A percentile compares a stretch with the other conserved stretches of the same genome.
Evolutionary conservation across 1,140 invertebrate genomes (phyloP).

Genomic region (Drosophila albomicans): DNA sequence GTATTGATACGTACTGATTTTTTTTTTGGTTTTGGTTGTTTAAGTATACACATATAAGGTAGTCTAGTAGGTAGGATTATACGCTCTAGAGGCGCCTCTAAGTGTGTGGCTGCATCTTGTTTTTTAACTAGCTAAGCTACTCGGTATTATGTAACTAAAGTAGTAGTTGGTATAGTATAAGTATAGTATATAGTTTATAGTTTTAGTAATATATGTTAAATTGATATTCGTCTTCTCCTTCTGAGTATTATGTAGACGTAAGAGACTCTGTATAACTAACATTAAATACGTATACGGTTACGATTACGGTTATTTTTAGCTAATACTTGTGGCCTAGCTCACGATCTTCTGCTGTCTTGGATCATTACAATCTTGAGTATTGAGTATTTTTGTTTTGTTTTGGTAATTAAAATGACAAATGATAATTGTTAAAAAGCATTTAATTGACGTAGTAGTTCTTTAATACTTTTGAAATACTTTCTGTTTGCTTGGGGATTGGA

Average conservation of each 20-base stretch:
- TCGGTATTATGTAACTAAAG: constrained; percentile 49
- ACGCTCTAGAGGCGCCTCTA: constrained; percentile 38
- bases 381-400: constrained; percentile 9
- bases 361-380: background rate
- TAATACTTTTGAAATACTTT: constrained; percentile 19
- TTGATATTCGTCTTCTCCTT: constrained; percentile 12
- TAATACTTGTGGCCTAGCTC: constrained; percentile 2
- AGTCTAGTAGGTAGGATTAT: constrained; percentile 17
- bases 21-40: background rate
- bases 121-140: constrained; percentile 45
- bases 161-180: constrained; percentile 32
- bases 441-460: constrained; percentile 34
- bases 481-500: constrained; percentile 13
- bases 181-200: constrained; percentile 46
- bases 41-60: constrained; percentile 23
- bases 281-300: constrained; percentile 42
- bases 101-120: constrained; percentile 30
- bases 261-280: constrained; percentile 42
- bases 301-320: constrained; percentile 53
- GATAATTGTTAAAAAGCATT: constrained; percentile 68
- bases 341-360: constrained; percentile 1
- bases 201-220: constrained; percentile 24
- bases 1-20: constrained; percentile 9
- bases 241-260: constrained; percentile 23
- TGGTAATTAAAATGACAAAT: constrained; percentile 64